Conservation (phyloP, 2,113 vertebrate species). For the Forbesichthys papilliferus region DNA sequence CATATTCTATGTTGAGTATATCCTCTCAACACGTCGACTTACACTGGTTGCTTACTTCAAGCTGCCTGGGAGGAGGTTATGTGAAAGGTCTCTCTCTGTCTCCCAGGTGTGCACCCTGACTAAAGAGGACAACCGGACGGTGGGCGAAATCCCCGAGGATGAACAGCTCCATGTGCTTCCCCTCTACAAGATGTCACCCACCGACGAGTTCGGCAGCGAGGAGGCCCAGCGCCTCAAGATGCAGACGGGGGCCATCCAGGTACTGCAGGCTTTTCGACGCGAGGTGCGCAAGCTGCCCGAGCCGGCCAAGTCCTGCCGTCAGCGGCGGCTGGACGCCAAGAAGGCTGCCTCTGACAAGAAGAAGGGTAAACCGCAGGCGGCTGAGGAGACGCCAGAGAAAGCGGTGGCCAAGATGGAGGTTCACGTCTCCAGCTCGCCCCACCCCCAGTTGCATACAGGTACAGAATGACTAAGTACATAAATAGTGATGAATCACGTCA, state of each 20-base stretch:
- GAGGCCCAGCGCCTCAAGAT: conserved; percentile 91
- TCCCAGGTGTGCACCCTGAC: conserved; percentile 95
- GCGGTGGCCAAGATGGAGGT: conserved; percentile 72
- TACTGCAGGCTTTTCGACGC: conserved; percentile 88
- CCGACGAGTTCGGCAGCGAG: conserved; percentile 91
- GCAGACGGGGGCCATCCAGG: conserved; percentile 90
- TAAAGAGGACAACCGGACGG: conserved; percentile 93
- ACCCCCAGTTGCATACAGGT: conserved; percentile 77
- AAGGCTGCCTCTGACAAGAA: conserved; percentile 92
- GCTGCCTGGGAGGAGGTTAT: too few relatives aligned
- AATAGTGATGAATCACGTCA: too few relatives aligned
- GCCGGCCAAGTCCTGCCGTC: conserved; percentile 94
- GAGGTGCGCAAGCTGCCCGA: conserved; percentile 94
- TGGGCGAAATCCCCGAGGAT: conserved; percentile 87
- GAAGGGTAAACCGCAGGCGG: conserved; percentile 88
- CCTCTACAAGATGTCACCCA: conserved; percentile 88
- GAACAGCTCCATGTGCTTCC: conserved; percentile 96
- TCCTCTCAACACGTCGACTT: too few relatives aligned
- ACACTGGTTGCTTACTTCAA: too few relatives aligned
- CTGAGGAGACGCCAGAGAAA: conserved; percentile 87
- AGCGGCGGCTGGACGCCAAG: conserved; percentile 90
- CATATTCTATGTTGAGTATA: too few relatives aligned
- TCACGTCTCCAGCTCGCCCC: conserved; percentile 65
- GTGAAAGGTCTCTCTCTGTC: background rate
- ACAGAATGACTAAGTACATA: background rate